These are phyloP conservation scores for Sibirionetta formosa DNA, from an alignment of 2,797 vertebrate species.

Conservation along the genomic window DNA sequence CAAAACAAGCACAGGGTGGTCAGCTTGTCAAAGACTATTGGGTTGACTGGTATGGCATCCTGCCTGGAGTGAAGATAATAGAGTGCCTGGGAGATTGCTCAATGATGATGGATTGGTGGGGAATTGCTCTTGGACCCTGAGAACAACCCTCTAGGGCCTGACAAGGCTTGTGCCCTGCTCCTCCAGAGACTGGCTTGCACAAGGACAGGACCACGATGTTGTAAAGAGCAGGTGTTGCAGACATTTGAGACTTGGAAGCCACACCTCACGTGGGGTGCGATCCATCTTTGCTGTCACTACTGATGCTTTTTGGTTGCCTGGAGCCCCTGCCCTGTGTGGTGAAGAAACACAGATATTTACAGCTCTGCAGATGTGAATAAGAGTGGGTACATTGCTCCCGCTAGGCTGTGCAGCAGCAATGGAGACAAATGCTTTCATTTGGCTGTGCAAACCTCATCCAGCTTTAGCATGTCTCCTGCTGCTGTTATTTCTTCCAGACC, in stretches of 20 bases:
- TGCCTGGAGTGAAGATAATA: neutral
- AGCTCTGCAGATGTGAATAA: neutral
- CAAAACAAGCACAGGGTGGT: neutral
- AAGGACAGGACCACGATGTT: neutral
- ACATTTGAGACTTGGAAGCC: neutral
- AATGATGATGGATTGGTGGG: conserved; percentile 9
- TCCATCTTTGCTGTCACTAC: neutral
- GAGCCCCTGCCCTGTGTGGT: conserved; percentile 1
- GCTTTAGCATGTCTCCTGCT: neutral
- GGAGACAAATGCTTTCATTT: neutral
- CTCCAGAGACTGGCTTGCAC: conserved; percentile 18
- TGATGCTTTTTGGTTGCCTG: conserved; percentile 22
- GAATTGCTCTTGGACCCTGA: conserved; percentile 16
- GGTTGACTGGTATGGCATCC: conserved; percentile 18
- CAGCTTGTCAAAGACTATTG: neutral
- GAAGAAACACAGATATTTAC: neutral
- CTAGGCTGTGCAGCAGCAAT: neutral
- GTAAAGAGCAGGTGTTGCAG: conserved; percentile 24
- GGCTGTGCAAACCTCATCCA: neutral
- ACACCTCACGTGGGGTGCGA: neutral
- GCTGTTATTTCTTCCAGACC: conserved; percentile 36
- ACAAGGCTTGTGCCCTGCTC: conserved; percentile 36
- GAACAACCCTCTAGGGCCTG: neutral
- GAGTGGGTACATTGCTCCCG: neutral
- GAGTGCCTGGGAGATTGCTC: conserved; percentile 46